Evolutionary conservation across 2,797 vertebrate species (phyloP).

Genomic region (Platyrinchus mystaceus): DNA sequence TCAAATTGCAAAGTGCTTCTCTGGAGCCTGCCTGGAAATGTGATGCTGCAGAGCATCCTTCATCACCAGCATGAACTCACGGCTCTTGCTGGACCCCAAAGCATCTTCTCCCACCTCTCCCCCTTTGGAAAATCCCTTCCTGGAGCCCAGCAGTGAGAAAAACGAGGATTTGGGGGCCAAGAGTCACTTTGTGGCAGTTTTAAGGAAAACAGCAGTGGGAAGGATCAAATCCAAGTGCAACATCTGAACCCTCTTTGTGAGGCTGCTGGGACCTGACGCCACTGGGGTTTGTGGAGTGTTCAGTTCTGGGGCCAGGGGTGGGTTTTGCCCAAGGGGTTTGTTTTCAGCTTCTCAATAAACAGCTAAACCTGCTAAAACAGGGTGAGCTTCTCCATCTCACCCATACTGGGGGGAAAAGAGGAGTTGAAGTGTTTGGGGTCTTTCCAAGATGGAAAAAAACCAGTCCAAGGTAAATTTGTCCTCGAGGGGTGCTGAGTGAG

Average conservation of each 20-base stretch:
- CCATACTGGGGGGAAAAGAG: not conserved
- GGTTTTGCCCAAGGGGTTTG: not conserved
- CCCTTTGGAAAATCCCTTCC: not conserved
- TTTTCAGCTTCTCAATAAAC: not conserved
- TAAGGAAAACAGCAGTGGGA: conserved; percentile 16
- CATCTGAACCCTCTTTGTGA: not conserved
- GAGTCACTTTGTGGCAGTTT: not conserved
- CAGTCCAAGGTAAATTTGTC: not conserved
- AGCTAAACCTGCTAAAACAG: not conserved
- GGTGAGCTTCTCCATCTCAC: not conserved
- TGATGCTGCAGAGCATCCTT: not conserved
- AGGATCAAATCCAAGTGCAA: conserved; percentile 11
- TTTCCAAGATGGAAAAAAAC: not conserved
- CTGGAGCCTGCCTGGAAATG: not conserved
- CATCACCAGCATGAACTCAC: not conserved
- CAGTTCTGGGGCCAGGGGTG: not conserved
- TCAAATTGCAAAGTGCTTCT: not conserved
- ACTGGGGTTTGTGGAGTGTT: not conserved
- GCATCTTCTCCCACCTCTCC: not conserved
- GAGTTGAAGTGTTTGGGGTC: not conserved
- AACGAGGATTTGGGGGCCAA: not conserved
- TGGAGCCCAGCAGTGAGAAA: not conserved
- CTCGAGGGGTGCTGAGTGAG: fast-evolving
- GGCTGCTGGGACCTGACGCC: not conserved
- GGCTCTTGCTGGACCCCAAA: not conserved